Evolutionary conservation across 2,113 vertebrate species (phyloP), one percentile per base, ranked within the genome.

Genomic region (Amphilophus citrinellus): DNA sequence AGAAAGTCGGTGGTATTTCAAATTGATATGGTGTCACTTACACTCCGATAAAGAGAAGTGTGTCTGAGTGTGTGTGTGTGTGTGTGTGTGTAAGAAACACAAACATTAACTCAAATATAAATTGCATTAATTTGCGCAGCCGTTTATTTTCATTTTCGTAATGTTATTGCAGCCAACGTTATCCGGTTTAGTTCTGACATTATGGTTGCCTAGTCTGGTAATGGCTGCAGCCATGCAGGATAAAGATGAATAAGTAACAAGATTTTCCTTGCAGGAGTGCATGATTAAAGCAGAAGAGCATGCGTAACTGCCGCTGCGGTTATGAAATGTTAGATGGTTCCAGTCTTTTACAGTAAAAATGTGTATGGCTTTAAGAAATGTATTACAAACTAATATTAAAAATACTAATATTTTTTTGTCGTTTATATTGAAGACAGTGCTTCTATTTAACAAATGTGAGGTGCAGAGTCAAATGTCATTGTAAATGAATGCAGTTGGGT

Each of bases 1-100:
- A 62, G 84, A 76, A 37, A 47, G 53, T 84, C 86, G 47, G 17
- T 92, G 78, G 71, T 61, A 17, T 84, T 87, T 89, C 71, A 79
- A 71, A 82, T 76, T 44, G n/a, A 30, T 53, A 3, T 27, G 61
- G 24, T 88, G 37, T 84, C 79, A 77, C 47, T 42, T 27, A n/a
- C 7, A 59, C 73, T 10, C 5, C n/a, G 13, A 30, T 6, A 47
- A 59, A 62, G 56, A 37, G 56, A 3, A 35, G 32, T 18, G 2
- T 18, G 68, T n/a, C 24, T 24, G 24, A 24, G 18, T 35, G 71
- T 83, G 68, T 3, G 59, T 77, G 32, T 32, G 5, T 32, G 4
- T 32, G 32, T 35, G 35, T 35, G 6, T 83, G 68, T 2, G 59
- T 77, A 65, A 32, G 18, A 39, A 18, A 5, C 20, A 39, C 42